Percentiles rank a stretch among this genome's conserved stretches.
These are phyloP conservation scores for Hymenochirus boettgeri DNA, from an alignment of 2,113 vertebrate species.

Conservation along the genomic window DNA sequence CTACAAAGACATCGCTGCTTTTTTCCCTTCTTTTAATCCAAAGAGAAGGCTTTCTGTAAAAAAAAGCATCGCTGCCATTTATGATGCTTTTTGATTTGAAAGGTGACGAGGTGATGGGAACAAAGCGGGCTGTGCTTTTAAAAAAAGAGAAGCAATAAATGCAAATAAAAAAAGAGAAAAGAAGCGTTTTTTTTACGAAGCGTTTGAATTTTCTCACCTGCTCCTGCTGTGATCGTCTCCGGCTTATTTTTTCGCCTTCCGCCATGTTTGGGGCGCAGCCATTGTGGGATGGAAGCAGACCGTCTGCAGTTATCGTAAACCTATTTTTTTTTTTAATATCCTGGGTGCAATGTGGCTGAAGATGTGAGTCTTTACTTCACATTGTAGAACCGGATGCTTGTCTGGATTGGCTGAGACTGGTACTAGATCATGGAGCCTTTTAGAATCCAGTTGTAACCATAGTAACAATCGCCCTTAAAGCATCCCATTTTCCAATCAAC, in stretches of 20 bases:
- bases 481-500: conserved; percentile 79
- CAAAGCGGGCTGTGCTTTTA: conserved; percentile 44
- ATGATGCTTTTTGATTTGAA: conserved; percentile 59
- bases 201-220: conserved; percentile 82
- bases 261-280: conserved; percentile 80
- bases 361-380: conserved; percentile 90
- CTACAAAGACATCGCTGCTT: conserved; percentile 56
- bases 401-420: conserved; percentile 86
- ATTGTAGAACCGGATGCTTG: conserved; percentile 82
- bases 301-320: conserved; percentile 71
- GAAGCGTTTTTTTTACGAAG: conserved; percentile 62
- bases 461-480: conserved; percentile 87
- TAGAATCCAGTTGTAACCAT: conserved; percentile 89
- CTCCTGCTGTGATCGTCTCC: conserved; percentile 62
- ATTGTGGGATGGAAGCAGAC: conserved; percentile 70
- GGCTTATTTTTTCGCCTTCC: conserved; percentile 65
- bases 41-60: conserved; percentile 47
- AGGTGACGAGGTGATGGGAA: conserved; percentile 51
- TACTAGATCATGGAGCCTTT: conserved; percentile 91
- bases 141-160: conserved; percentile 45
- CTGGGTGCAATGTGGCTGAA: conserved; percentile 74
- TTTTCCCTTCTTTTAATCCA: conserved; percentile 33
- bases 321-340: conserved; percentile 60
- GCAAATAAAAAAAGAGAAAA: conserved; percentile 63
- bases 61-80: conserved; percentile 48